A percentile compares a stretch with the other conserved stretches of the same genome.
phyloP scores from a whole-genome alignment of 2,113 vertebrate genomes.

The Anthoscopus minutus region DNA sequence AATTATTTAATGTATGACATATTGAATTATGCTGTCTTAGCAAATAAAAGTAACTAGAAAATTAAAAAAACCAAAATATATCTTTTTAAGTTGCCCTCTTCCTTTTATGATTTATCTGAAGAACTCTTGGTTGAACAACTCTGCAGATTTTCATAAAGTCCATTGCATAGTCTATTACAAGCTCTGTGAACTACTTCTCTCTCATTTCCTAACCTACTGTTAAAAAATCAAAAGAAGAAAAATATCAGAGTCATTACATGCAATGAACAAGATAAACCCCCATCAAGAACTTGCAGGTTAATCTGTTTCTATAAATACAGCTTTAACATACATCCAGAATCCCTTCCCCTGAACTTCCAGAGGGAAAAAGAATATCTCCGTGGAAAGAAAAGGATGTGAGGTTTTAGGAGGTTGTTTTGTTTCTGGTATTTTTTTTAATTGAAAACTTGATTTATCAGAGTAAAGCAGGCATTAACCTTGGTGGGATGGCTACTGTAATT shows the following conservation, averaged over 20 bases:
- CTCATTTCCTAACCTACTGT: background rate
- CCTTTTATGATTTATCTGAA: background rate
- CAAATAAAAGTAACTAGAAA: background rate
- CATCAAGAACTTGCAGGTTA: background rate
- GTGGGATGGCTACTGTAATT: background rate
- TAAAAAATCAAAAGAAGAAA: background rate
- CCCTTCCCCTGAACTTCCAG: background rate
- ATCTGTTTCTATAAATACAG: background rate
- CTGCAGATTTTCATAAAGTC: background rate
- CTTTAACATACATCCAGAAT: background rate
- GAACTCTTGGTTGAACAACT: background rate
- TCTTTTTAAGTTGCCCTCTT: background rate
- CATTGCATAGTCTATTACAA: background rate
- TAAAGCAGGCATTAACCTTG: background rate
- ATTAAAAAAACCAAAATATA: background rate
- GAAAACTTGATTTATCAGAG: background rate
- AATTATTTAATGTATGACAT: background rate
- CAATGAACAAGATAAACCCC: background rate
- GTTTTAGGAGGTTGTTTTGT: background rate
- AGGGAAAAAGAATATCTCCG: background rate
- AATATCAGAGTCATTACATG: background rate
- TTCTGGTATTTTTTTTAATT: background rate
- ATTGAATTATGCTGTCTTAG: background rate
- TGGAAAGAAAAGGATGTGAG: background rate
- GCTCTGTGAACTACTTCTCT: background rate